Evolutionary conservation across 2,888 invertebrate genomes (phyloP), one percentile per base, ranked within the genome.

Genomic region (Adelphocoris suturalis): DNA sequence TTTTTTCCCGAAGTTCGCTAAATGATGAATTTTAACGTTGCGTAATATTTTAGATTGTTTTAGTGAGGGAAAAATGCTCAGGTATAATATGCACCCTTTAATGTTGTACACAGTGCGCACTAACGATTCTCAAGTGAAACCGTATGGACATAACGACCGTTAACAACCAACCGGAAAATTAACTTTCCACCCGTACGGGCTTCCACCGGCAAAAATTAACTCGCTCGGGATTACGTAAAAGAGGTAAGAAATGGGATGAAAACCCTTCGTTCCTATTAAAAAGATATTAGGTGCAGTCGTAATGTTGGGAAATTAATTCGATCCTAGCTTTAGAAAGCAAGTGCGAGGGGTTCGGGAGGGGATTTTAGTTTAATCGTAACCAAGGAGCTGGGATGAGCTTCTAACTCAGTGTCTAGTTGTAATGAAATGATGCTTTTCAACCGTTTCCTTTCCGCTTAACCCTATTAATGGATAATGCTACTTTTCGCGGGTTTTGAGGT

Each of bases 191-290:
- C 23, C 68, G 23, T 68, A 27, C 11, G 23, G 23, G 23, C 27
- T 0, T 23, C 68, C 68, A 37, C 57, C 12, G 68, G 23, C 27
- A 68, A 27, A 68, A 68, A 68, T 68, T 68, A 68, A 23, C 68
- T 13, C 68, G 68, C 68, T 9, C 12, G 68, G 19, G 23, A 68
- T 68, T 68, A 68, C 23, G 12, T 68, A 23, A 13, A 68, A 68
- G 11, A 68, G 68, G 68, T 68, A 23, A 68, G 13, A 68, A 68
- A 68, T 68, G 68, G 27, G 23, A 68, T 68, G 68, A 27, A 68
- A 23, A 23, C 68, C 19, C 68, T 68, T 68, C 19, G 68, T 68
- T 68, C 68, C 23, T 68, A 68, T 68, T 68, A 68, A 68, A 68
- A 68, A 68, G 68, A 68, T 68, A 23, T 68, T 68, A 23, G 68